Evolutionary conservation across 2,888 invertebrate species (phyloP), one percentile per base, ranked within the genome.

Genomic region (Meiosimyza decipiens): DNA sequence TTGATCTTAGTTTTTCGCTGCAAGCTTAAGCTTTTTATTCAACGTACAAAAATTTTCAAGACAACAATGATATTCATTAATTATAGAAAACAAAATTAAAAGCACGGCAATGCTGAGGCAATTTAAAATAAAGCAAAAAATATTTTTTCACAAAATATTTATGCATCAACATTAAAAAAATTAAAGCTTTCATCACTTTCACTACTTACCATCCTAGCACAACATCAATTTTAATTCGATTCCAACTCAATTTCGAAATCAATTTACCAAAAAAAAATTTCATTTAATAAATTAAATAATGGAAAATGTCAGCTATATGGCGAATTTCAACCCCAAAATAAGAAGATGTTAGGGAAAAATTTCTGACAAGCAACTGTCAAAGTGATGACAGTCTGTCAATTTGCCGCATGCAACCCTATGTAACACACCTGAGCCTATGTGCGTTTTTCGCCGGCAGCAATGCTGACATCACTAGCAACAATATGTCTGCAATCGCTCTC

Each of bases 401-500:
- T 63, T 22, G 50, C 63, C 18, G 50, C 13, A 13, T 16, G 18
- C 51, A n/a, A 62, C 40, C 60, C 60, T 40, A n/a, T 15, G 60
- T 16, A 11, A 40, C 33, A 40, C 40, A 63, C 47, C 47, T 16
- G 63, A 47, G 63, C 64, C 18, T 64, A 22, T 64, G 50, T 40
- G 40, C 40, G 40, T 40, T 40, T 40, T 40, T 40, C 40, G 64
- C 64, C 64, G 50, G 64, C 50, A 51, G 64, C 64, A 18, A 40
- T 40, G 9, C 40, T 40, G 40, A 40, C 40, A 40, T 40, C 40
- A 50, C 50, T 40, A 40, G 28, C 51, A 18, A 51, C 64, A 50
- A 51, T 51, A 51, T 64, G 64, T 51, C 64, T 64, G 22, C 64
- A 50, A 64, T 64, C 64, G 64, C 64, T 64, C 64, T 64, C 64